Base-by-base conservation (phyloP, 2,888 invertebrate species). In the Cyrtodaria siliqua region DNA sequence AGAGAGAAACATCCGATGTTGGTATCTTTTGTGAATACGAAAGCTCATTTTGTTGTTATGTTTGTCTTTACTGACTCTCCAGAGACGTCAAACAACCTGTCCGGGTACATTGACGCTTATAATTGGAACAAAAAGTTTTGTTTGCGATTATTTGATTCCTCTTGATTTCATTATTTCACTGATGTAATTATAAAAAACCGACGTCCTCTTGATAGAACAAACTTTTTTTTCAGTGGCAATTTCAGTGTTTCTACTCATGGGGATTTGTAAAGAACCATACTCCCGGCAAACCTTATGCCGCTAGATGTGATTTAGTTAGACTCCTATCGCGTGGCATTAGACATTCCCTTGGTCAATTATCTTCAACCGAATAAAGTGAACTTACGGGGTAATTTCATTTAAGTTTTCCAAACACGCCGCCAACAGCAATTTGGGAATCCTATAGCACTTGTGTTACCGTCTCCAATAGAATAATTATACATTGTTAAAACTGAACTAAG, bases 361-460 rank as follows among this genome's bases (percentile, higher is more conserved):
- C 53, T n/a, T 59, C 57, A 52, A 63, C 68, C 63, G 53, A 69
- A 69, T 68, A 69, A 57, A 52, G 29, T 44, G 63, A 42, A 29
- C n/a, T 49, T 52, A 57, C 40, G 75, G 69, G 69, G 64, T 75
- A 75, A 79, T 75, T 68, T 68, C 57, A 70, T 75, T 75, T 57
- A 67, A 69, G 63, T 62, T 63, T 59, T 59, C 16, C 64, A 64
- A 70, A 66, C 75, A 69, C 42, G 40, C 53, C 24, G 69, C 60
- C 61, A 26, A 44, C 14, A 52, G 42, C 38, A 52, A 64, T 44
- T 52, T 52, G 59, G 26, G 63, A 42, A 23, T 49, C 27, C 57
- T 26, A 44, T 63, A 68, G 6, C 20, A 20, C 44, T 44, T 18
- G 16, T 44, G 20, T 44, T 18, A 16, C 44, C 20, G 44, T 44